Conservation (phyloP, 1,140 invertebrate species). For the Drosophila serrata region DNA sequence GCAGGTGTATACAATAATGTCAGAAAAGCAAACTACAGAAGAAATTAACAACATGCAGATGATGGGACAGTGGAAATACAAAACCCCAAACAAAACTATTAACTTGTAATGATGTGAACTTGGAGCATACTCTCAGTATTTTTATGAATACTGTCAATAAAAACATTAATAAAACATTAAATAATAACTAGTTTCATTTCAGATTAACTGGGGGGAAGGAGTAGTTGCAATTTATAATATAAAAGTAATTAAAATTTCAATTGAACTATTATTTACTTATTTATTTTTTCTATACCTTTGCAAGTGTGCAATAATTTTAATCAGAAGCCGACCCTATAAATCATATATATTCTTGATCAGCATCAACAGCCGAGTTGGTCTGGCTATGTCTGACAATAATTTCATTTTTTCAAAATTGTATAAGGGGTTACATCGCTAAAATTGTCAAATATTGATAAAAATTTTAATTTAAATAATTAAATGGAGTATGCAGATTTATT, state of each 20-base stretch:
- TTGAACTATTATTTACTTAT: too few species aligned
- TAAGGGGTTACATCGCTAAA: too few species aligned
- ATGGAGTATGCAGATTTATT: too few species aligned
- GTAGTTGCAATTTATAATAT: neutral
- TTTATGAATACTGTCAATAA: slow-evolving; percentile 84
- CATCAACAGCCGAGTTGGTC: too few species aligned
- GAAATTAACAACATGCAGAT: slow-evolving; percentile 66
- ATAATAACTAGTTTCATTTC: neutral
- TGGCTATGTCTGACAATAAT: too few species aligned
- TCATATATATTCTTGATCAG: too few species aligned
- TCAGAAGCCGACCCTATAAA: too few species aligned
- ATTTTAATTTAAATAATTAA: too few species aligned
- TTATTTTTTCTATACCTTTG: too few species aligned
- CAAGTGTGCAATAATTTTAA: too few species aligned
- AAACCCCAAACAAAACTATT: slow-evolving; percentile 71
- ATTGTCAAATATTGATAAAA: too few species aligned
- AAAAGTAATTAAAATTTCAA: neutral
- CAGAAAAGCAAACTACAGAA: slow-evolving; percentile 69
- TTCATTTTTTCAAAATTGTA: too few species aligned
- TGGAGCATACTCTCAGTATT: slow-evolving; percentile 84
- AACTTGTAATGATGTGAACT: slow-evolving; percentile 85
- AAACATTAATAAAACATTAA: slow-evolving; percentile 80
- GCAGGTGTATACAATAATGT: slow-evolving; percentile 62
- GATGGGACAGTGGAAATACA: slow-evolving; percentile 47
- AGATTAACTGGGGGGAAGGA: neutral